A percentile compares a stretch with the other conserved stretches of the same genome.
Evolutionary conservation across 2,888 invertebrate genomes (phyloP).

Genomic region (Drosophila ustulata): DNA sequence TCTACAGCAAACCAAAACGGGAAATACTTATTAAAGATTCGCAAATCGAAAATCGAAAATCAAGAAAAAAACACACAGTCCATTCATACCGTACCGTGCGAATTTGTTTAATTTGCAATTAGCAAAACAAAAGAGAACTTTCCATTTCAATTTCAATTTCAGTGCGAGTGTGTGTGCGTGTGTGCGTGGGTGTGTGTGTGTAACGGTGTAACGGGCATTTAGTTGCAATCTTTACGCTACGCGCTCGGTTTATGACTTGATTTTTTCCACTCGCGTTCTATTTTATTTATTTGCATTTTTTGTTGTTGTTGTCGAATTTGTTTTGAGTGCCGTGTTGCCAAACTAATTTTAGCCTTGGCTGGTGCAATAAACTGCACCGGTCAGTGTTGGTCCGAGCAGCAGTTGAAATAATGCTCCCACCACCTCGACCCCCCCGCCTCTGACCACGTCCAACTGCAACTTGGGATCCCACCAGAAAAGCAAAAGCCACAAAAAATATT

Average conservation of each 20-base stretch:
- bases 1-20: slow-evolving; percentile 10
- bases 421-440: neutral
- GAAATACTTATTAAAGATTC: slow-evolving; percentile 1
- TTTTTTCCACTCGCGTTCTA: slow-evolving; percentile 10
- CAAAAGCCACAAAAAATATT: neutral
- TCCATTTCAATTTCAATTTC: slow-evolving; percentile 17
- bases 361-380: slow-evolving; percentile 41
- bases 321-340: slow-evolving; percentile 20
- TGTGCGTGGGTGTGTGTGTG: neutral
- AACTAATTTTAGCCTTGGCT: slow-evolving; percentile 53
- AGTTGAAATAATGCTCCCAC: slow-evolving; percentile 30
- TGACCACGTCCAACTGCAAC: slow-evolving; percentile 9
- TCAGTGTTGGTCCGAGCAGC: slow-evolving; percentile 12
- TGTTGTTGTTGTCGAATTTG: neutral
- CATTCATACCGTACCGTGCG: neutral
- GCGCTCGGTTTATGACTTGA: slow-evolving; percentile 21
- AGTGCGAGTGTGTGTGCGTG: slow-evolving; percentile 12
- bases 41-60: neutral
- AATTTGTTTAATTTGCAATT: slow-evolving; percentile 14
- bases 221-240: slow-evolving; percentile 11
- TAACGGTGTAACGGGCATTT: neutral
- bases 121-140: slow-evolving; percentile 15
- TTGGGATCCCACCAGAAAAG: neutral
- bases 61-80: slow-evolving; percentile 5
- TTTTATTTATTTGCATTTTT: slow-evolving; percentile 22